phyloP scores from a whole-genome alignment of 92 coral and sea anemone genomes.

The Epizoanthus rinbou region DNA sequence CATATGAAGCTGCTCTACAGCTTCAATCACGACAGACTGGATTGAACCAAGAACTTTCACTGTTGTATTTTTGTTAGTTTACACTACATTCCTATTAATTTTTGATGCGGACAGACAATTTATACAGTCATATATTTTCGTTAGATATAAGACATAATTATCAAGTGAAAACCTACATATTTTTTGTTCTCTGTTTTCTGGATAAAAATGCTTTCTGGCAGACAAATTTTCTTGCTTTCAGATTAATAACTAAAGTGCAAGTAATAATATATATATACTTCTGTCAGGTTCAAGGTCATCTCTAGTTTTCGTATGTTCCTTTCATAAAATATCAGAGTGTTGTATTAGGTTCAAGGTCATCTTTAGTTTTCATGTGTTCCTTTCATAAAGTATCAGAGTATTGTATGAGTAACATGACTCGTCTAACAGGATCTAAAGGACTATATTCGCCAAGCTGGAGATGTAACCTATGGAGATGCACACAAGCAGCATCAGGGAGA shows the following conservation, averaged over 20 bases:
- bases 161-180: background rate
- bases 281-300: background rate
- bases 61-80: conserved; percentile 5
- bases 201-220: too few species aligned
- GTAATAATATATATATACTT: background rate
- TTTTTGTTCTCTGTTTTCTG: too few species aligned
- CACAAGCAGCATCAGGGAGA: conserved; percentile 95
- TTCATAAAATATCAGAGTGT: conserved; percentile 1
- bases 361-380: background rate
- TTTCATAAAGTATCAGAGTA: conserved; percentile 5
- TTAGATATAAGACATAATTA: background rate
- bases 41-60: conserved; percentile 39
- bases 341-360: background rate
- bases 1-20: conserved; percentile 36
- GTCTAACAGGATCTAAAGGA: conserved; percentile 89
- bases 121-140: background rate
- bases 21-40: conserved; percentile 31
- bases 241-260: too few species aligned
- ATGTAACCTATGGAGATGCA: conserved; percentile 98
- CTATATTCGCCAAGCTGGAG: conserved; percentile 96
- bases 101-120: background rate
- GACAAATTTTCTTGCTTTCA: too few species aligned
- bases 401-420: conserved; percentile 38
- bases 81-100: conserved; percentile 10
- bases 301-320: background rate